These are phyloP conservation scores for Dicranocentrus wangi DNA, from an alignment of 2,888 invertebrate species.

Conservation along the genomic window DNA sequence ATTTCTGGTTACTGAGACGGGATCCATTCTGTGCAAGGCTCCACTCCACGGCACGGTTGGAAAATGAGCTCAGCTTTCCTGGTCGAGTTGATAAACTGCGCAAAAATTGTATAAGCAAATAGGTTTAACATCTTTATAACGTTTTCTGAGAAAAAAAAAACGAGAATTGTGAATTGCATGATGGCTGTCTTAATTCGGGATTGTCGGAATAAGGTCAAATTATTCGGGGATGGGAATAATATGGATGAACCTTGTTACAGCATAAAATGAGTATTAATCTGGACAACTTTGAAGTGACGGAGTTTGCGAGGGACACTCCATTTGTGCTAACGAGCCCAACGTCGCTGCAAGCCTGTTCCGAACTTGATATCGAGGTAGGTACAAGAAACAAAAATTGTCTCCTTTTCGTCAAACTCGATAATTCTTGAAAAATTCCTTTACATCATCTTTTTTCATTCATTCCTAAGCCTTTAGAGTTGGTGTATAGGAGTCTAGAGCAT, in stretches of 20 bases:
- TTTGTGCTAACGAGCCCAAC: constrained; percentile 78
- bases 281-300: constrained; percentile 77
- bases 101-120: too few species aligned
- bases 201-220: constrained; percentile 30
- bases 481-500: constrained; percentile 74
- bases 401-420: not conserved
- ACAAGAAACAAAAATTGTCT: not conserved
- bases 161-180: too few species aligned
- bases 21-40: too few species aligned
- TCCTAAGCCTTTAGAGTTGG: constrained; percentile 75
- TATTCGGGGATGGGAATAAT: too few species aligned
- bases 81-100: too few species aligned
- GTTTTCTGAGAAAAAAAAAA: too few species aligned
- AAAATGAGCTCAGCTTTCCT: too few species aligned
- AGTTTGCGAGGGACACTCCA: constrained; percentile 76
- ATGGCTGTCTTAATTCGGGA: constrained; percentile 18
- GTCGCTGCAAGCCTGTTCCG: constrained; percentile 77
- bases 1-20: too few species aligned
- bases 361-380: constrained; percentile 76
- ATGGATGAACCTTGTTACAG: constrained; percentile 6
- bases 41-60: too few species aligned
- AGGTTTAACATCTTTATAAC: too few species aligned
- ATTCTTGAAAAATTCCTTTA: too few species aligned
- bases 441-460: not conserved
- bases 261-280: constrained; percentile 74